Evolutionary conservation across 2,797 vertebrate species (phyloP).

Genomic region (Galago senegalensis): DNA sequence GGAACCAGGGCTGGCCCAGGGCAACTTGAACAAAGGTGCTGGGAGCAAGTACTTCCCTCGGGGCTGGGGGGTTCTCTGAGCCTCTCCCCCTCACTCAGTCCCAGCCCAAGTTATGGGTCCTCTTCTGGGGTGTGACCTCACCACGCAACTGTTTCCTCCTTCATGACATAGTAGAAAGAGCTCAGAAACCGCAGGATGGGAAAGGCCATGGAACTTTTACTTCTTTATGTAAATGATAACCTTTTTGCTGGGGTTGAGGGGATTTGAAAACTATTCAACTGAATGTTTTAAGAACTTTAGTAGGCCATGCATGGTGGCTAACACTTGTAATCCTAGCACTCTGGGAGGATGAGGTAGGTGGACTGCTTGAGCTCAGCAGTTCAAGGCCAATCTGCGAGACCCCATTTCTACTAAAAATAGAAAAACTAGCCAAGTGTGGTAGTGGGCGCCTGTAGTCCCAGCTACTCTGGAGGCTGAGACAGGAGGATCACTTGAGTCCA

Average conservation of each 20-base stretch:
- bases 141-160: not conserved
- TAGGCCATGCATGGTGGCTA: not conserved
- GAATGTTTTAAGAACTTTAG: not conserved
- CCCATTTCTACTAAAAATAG: too few relatives aligned
- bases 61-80: rapidly evolving
- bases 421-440: too few relatives aligned
- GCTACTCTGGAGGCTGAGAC: too few relatives aligned
- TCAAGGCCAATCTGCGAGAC: too few relatives aligned
- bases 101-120: not conserved
- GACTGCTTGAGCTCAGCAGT: too few relatives aligned
- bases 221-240: not conserved
- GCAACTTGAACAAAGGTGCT: not conserved
- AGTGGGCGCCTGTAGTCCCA: too few relatives aligned
- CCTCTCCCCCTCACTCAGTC: not conserved
- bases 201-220: not conserved
- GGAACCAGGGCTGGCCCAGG: not conserved
- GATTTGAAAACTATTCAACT: not conserved
- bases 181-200: not conserved
- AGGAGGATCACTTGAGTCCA: too few relatives aligned
- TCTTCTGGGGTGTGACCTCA: not conserved
- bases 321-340: too few relatives aligned
- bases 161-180: rapidly evolving
- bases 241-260: not conserved
- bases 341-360: too few relatives aligned
- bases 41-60: not conserved